A percentile compares a stretch with the other conserved stretches of the same genome.
These are phyloP conservation scores for Premnoplex brunnescens DNA, from an alignment of 2,797 vertebrate species.

Conservation along the genomic window DNA sequence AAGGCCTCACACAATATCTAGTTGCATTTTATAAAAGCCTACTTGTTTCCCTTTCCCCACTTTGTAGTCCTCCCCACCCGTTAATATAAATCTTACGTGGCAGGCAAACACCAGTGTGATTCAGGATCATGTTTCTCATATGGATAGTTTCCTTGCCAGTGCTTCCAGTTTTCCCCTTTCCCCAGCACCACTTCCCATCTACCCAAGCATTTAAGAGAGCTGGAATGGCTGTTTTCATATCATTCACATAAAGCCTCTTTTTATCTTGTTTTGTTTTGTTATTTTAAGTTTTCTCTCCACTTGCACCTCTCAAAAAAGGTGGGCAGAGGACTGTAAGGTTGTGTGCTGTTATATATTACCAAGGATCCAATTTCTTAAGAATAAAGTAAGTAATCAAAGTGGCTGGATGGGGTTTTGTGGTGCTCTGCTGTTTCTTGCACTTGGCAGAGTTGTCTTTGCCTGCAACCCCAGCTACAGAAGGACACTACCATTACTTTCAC, in stretches of 20 bases:
- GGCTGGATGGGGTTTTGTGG: background rate
- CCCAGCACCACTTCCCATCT: background rate
- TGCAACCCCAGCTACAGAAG: background rate
- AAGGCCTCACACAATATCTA: background rate
- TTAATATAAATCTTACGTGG: rapidly evolving
- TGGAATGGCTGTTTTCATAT: background rate
- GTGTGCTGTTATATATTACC: background rate
- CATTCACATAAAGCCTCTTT: background rate
- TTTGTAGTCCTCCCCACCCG: background rate
- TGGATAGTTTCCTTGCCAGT: background rate
- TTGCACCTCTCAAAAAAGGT: background rate
- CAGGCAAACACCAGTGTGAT: background rate
- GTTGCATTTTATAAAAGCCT: background rate
- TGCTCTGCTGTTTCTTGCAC: background rate
- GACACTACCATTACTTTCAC: background rate
- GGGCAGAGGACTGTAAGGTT: background rate
- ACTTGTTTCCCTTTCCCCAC: background rate
- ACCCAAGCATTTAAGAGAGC: background rate
- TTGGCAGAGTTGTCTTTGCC: background rate
- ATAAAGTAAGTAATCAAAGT: background rate
- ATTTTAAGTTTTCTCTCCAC: background rate
- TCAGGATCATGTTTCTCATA: background rate
- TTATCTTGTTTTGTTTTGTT: background rate
- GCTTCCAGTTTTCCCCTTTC: background rate
- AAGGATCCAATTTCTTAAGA: background rate